A percentile compares a stretch with the other conserved stretches of the same genome.
phyloP scores from a whole-genome alignment of 2,888 invertebrate species.

The Drosophila silvestris region DNA sequence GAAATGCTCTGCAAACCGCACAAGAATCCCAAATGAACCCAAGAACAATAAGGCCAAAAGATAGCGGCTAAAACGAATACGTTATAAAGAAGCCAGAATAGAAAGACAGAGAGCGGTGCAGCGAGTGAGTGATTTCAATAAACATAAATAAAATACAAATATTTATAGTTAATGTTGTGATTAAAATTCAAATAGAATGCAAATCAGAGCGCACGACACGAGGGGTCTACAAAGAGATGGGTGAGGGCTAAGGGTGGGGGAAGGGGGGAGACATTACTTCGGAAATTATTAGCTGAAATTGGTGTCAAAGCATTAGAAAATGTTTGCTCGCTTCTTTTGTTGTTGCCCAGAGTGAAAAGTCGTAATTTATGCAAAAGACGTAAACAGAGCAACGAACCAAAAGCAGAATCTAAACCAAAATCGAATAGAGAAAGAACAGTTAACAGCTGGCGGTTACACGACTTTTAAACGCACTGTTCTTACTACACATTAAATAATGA shows the following conservation, averaged over 20 bases:
- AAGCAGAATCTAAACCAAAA: constrained; percentile 25
- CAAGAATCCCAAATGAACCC: constrained; percentile 15
- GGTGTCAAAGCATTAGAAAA: constrained; percentile 74
- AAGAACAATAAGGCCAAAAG: constrained; percentile 48
- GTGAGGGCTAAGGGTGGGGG: too few relatives aligned
- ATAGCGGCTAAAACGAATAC: constrained; percentile 38
- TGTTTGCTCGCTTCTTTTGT: constrained; percentile 31
- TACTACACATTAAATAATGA: neutral
- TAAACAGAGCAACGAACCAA: constrained; percentile 74
- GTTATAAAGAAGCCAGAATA: constrained; percentile 15
- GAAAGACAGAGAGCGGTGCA: neutral
- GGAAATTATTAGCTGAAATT: constrained; percentile 78
- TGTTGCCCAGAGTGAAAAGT: constrained; percentile 41
- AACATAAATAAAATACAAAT: constrained; percentile 61
- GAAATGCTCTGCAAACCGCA: constrained; percentile 65
- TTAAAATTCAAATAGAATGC: constrained; percentile 79
- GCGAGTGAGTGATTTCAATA: constrained; percentile 35
- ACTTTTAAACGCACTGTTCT: constrained; percentile 11
- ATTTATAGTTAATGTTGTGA: constrained; percentile 73
- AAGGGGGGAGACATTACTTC: constrained; percentile 25
- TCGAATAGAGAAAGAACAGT: constrained; percentile 19
- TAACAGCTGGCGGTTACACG: neutral
- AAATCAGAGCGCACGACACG: constrained; percentile 66
- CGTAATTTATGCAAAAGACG: constrained; percentile 77
- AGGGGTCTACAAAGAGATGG: constrained; percentile 10